Evolutionary conservation across 2,888 invertebrate genomes (phyloP).

Genomic region (Theristus sp.): DNA sequence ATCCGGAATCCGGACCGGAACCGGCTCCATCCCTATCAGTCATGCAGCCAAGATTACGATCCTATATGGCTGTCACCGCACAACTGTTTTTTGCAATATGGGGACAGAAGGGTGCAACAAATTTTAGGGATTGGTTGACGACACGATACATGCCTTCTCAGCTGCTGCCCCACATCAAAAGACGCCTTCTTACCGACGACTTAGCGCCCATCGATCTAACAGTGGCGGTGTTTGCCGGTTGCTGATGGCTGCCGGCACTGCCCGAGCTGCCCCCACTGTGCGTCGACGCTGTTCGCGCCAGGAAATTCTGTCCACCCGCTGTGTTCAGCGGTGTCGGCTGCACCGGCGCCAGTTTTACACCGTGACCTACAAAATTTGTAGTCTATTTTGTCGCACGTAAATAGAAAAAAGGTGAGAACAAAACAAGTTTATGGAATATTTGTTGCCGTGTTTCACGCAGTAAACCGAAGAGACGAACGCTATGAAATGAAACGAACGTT

Average conservation of each 20-base stretch:
- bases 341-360: conserved; percentile 2
- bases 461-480: too few species aligned
- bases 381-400: too few species aligned
- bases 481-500: not conserved
- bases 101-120: too few species aligned
- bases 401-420: too few species aligned
- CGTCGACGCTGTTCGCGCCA: conserved; percentile 9
- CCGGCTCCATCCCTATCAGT: too few species aligned
- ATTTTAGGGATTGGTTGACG: not conserved
- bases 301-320: not conserved
- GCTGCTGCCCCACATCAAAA: not conserved
- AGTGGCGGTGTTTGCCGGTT: not conserved
- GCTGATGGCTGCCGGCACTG: not conserved
- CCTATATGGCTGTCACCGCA: too few species aligned
- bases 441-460: too few species aligned
- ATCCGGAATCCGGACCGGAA: too few species aligned
- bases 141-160: not conserved
- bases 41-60: too few species aligned
- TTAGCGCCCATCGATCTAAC: not conserved
- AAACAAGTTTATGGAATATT: too few species aligned
- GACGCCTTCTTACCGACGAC: not conserved
- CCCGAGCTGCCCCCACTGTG: conserved; percentile 4
- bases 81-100: too few species aligned
- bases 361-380: conserved; percentile 6
- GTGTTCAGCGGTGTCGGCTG: not conserved